Evolutionary conservation across 2,888 invertebrate species (phyloP), one percentile per base, ranked within the genome.

Genomic region (Amorpha juglandis): DNA sequence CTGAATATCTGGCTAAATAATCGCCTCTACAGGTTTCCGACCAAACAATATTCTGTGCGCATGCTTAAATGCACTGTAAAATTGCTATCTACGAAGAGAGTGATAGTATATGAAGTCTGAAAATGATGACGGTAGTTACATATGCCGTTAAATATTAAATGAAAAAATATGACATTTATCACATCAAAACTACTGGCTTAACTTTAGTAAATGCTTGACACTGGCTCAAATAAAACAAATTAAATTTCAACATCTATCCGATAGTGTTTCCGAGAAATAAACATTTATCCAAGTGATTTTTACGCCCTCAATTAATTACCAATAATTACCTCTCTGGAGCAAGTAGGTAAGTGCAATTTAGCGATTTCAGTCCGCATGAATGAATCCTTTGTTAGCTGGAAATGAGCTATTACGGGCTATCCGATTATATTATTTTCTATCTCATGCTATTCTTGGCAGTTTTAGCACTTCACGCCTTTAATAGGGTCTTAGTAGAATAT

Each of bases 361-460:
- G 81, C 89, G 86, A 87, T 87, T 87, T 75, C 75, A 81, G 80
- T 83, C 73, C 84, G 80, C 81, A 76, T 84, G 84, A 88, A 81
- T 77, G 85, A 84, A 76, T 84, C 82, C 81, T 90, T 92, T 91
- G 89, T 90, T 84, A 83, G 76, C 78, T 79, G 78, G 80, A 85
- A 88, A 88, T 87, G 86, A 87, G 88, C 86, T 87, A 87, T 90
- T 87, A 87, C 82, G 80, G 80, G 75, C 83, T 79, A 85, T 84
- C 86, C 83, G 80, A 86, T 88, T 86, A 84, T 83, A 82, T 69
- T 55, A 58, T 64, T 58, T 58, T 48, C 48, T 58, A 55, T 58
- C 45, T 21, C 51, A 33, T 66, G 51, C 33, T 47, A 66, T 66
- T 66, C 62, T 53, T 45, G 47, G 52, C 42, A 16, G 42, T 66